phyloP scores from a whole-genome alignment of 1,140 invertebrate genomes.

The Carposina sasakii region DNA sequence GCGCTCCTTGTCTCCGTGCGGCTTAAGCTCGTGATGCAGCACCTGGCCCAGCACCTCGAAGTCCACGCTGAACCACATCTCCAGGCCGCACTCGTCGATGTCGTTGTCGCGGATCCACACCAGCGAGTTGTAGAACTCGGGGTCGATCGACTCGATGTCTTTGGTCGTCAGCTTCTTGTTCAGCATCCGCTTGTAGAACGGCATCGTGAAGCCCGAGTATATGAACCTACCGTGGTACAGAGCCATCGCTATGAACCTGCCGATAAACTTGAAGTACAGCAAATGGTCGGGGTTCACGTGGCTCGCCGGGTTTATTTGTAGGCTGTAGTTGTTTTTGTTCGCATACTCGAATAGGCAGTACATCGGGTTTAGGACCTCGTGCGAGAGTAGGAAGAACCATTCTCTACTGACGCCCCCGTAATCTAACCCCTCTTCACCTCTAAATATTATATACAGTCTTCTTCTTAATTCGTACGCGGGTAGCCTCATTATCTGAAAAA shows the following conservation, averaged over 20 bases:
- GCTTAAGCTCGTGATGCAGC: slow-evolving; percentile 92
- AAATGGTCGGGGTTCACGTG: slow-evolving; percentile 99
- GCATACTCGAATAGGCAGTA: slow-evolving; percentile 99
- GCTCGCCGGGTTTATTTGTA: slow-evolving; percentile 99
- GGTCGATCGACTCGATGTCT: slow-evolving; percentile 99
- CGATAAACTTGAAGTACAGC: slow-evolving; percentile 99
- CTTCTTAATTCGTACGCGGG: slow-evolving; percentile 96
- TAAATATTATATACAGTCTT: slow-evolving; percentile 97
- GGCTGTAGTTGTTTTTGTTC: slow-evolving; percentile 98
- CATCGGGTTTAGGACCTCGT: slow-evolving; percentile 99
- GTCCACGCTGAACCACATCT: slow-evolving; percentile 97
- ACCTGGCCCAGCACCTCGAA: slow-evolving; percentile 97
- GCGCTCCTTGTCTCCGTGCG: slow-evolving; percentile 86
- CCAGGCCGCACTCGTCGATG: slow-evolving; percentile 97
- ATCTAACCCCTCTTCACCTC: slow-evolving; percentile 98
- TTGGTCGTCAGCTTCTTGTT: slow-evolving; percentile 98
- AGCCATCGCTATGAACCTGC: slow-evolving; percentile 99
- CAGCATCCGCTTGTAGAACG: slow-evolving; percentile 99
- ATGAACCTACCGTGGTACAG: slow-evolving; percentile 99
- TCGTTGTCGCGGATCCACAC: slow-evolving; percentile 97
- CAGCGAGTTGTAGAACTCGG: slow-evolving; percentile 98
- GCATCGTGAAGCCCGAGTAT: slow-evolving; percentile 99
- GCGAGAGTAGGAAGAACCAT: slow-evolving; percentile 99
- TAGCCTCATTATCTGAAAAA: slow-evolving; percentile 87
- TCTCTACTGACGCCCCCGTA: slow-evolving; percentile 99